These are phyloP conservation scores for Tenualosa thibaudeaui DNA, from an alignment of 2,797 vertebrate species.

Conservation along the genomic window DNA sequence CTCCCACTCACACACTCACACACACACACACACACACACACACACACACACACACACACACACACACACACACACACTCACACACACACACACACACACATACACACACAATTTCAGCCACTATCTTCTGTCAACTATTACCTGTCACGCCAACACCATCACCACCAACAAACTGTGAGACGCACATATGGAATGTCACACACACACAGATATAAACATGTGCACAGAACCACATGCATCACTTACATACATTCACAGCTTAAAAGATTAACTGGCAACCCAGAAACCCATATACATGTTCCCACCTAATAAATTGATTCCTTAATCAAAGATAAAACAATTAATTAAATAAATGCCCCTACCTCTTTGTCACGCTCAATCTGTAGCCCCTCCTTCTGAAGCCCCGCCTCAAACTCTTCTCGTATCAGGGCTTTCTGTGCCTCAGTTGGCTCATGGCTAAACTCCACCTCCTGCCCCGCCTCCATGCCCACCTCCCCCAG, in stretches of 20 bases:
- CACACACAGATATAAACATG: conserved; percentile 14
- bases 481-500: conserved; percentile 55
- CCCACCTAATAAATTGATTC: neutral
- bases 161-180: no score
- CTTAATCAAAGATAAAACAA: neutral
- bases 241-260: neutral
- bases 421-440: conserved; percentile 83
- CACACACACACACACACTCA: neutral
- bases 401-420: conserved; percentile 86
- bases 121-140: no score
- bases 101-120: neutral
- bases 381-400: conserved; percentile 87
- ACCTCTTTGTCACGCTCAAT: conserved; percentile 92
- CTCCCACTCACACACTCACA: conserved; percentile 1
- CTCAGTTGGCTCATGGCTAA: conserved; percentile 77
- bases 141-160: no score
- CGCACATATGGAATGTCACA: no score
- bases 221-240: neutral
- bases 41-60: conserved; percentile 10
- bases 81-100: neutral
- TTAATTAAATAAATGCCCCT: conserved; percentile 34
- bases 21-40: conserved; percentile 9
- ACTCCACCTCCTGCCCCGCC: conserved; percentile 64
- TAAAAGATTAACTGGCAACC: neutral
- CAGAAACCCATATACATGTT: neutral